A percentile compares a stretch with the other conserved stretches of the same genome.
Conservation (phyloP, 2,797 vertebrate species). For the Heterohyrax brucei region DNA sequence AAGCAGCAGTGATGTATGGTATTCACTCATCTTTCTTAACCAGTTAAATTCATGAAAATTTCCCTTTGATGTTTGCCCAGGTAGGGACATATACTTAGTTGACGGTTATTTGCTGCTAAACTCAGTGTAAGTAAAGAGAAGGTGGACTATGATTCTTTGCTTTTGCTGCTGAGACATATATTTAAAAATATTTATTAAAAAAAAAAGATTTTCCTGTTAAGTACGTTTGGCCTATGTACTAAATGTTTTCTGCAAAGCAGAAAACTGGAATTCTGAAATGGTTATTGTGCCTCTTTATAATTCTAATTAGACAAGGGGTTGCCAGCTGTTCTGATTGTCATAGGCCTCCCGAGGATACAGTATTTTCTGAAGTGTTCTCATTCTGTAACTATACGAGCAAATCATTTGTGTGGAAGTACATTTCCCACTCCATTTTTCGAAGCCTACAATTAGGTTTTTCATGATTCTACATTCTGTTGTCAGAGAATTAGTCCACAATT, state of each 20-base stretch:
- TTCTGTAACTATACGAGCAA: slow-evolving; percentile 45
- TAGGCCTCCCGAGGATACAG: neutral
- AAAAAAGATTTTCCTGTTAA: slow-evolving; percentile 28
- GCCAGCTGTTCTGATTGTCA: slow-evolving; percentile 47
- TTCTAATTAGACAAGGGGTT: slow-evolving; percentile 65
- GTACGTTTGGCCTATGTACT: neutral
- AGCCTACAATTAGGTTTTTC: slow-evolving; percentile 27
- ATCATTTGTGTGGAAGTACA: slow-evolving; percentile 11
- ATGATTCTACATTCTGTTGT: slow-evolving; percentile 55
- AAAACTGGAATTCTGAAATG: slow-evolving; percentile 13
- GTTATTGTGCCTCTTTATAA: slow-evolving; percentile 61
- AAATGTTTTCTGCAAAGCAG: neutral
- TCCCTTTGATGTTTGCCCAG: neutral
- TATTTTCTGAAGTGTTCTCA: slow-evolving; percentile 46
- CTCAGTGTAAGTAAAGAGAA: neutral
- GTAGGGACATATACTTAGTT: neutral
- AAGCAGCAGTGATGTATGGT: neutral
- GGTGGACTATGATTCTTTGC: neutral
- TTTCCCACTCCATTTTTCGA: slow-evolving; percentile 65
- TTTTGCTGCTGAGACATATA: neutral
- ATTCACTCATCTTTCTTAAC: neutral
- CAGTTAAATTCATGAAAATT: slow-evolving; percentile 52
- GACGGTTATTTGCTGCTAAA: neutral
- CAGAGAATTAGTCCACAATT: slow-evolving; percentile 27
- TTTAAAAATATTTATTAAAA: neutral